Percentiles rank a stretch among this genome's conserved stretches.
phyloP scores from a whole-genome alignment of 2,888 invertebrate genomes.

The Rhingia campestris region DNA sequence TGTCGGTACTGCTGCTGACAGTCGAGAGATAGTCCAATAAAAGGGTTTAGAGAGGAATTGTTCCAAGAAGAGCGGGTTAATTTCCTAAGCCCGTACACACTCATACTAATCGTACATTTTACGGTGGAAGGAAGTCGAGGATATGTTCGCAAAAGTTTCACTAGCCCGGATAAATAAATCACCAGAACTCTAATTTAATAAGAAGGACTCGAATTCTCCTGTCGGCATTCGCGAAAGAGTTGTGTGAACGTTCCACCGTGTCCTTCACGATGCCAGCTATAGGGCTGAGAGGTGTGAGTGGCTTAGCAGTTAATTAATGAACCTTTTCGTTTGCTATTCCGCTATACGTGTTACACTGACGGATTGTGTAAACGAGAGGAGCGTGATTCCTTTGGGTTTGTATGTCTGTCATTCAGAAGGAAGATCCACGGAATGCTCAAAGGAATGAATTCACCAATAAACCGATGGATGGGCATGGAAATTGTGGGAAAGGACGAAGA shows the following conservation, averaged over 20 bases:
- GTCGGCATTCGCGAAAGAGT: conserved; percentile 34
- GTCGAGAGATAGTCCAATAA: conserved; percentile 36
- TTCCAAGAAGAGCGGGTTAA: conserved; percentile 12
- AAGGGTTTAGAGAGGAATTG: conserved; percentile 22
- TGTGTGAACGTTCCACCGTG: conserved; percentile 28
- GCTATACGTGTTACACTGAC: conserved; percentile 64
- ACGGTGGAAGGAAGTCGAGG: conserved; percentile 9
- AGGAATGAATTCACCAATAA: conserved; percentile 25
- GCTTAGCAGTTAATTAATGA: conserved; percentile 67
- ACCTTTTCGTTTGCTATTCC: conserved; percentile 52
- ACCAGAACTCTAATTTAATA: conserved; percentile 71
- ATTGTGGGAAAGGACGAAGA: conserved; percentile 6
- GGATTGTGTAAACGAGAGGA: conserved; percentile 55
- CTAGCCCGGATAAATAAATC: conserved; percentile 61
- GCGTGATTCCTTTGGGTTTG: conserved; percentile 21
- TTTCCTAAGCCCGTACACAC: conserved; percentile 34
- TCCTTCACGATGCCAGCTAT: conserved; percentile 31
- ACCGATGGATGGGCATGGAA: conserved; percentile 12
- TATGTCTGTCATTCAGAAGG: conserved; percentile 4
- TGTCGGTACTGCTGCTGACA: conserved; percentile 8
- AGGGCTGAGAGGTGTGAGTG: background rate
- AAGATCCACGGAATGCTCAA: conserved; percentile 17
- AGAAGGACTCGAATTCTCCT: conserved; percentile 49
- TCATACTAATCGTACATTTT: no score
- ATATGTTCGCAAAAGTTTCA: conserved; percentile 53